phyloP scores from a whole-genome alignment of 2,797 vertebrate genomes.

The Microctenopoma lineatum region DNA sequence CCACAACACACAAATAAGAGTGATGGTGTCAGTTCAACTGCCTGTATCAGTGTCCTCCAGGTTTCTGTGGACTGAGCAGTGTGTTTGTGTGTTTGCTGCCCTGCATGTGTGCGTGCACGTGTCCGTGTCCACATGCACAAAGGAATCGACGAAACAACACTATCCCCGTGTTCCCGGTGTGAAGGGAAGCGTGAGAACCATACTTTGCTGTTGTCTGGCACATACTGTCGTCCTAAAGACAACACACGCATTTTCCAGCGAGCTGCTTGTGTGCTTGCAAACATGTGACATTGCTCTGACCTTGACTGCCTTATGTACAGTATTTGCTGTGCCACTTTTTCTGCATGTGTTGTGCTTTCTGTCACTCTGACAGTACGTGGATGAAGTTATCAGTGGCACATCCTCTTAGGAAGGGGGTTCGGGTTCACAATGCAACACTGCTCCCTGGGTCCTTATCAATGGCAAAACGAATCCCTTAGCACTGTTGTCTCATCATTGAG shows the following conservation, averaged over 20 bases:
- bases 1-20: not conserved
- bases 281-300: conserved; percentile 60
- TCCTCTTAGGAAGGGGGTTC: conserved; percentile 66
- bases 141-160: conserved; percentile 53
- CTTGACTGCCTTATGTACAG: conserved; percentile 45
- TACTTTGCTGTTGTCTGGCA: conserved; percentile 44
- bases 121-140: conserved; percentile 27
- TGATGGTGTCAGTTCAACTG: not conserved
- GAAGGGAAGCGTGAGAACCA: conserved; percentile 41
- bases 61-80: conserved; percentile 31
- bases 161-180: conserved; percentile 24
- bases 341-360: conserved; percentile 34
- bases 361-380: conserved; percentile 58
- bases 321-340: conserved; percentile 23
- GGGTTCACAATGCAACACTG: conserved; percentile 27
- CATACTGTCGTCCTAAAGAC: conserved; percentile 42
- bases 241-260: conserved; percentile 32
- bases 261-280: not conserved
- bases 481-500: conserved; percentile 46
- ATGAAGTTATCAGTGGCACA: conserved; percentile 72
- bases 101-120: conserved; percentile 16
- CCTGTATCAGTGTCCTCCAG: not conserved
- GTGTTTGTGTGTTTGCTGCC: not conserved
- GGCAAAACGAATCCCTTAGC: conserved; percentile 64
- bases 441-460: conserved; percentile 58